Evolutionary conservation across 2,113 vertebrate species (phyloP), one percentile per base, ranked within the genome.

Genomic region (Coracopsis vasa): DNA sequence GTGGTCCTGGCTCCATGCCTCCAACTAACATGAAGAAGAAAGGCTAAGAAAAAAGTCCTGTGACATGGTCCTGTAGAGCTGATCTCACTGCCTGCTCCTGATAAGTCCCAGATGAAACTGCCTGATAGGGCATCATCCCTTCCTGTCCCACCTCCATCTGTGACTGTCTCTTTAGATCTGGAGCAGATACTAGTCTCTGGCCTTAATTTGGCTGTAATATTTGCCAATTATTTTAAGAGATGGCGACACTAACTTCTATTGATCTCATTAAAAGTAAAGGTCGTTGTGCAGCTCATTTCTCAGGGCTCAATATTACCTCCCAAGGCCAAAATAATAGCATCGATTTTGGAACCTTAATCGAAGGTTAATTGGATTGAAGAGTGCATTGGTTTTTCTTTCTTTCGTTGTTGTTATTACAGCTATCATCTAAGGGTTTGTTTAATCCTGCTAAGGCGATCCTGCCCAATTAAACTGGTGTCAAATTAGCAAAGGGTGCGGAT

Each of bases 231-330:
- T 97, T 98, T 97, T 97, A 97, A 97, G 97, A 98, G 95, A 97
- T 95, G 94, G 96, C 20, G 96, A 98, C 98, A 98, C 94, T 95
- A 94, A 97, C 97, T 97, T 97, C 94, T 97, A 97, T 83, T 98
- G 97, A 98, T 98, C 96, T 98, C 92, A 98, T 98, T 98, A 98
- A 97, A 98, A 97, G 89, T 96, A 98, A 98, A 98, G 98, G 98
- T 98, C 94, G 6, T 67, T 61, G 37, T 50, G 94, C 82, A 92
- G 96, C 91, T 88, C 9, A 88, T 95, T 96, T 98, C 95, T 96
- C 92, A 69, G 75, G 97, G 90, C 95, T 91, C 94, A 84, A 88
- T 84, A 96, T 95, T 94, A 97, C 95, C 88, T 97, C 93, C 96
- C 94, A 83, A 11, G 88, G 97, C 96, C 96, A 96, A 94, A 97